A percentile compares a stretch with the other conserved stretches of the same genome.
phyloP scores from a whole-genome alignment of 2,888 invertebrate genomes.

The Choristoneura rosaceana region DNA sequence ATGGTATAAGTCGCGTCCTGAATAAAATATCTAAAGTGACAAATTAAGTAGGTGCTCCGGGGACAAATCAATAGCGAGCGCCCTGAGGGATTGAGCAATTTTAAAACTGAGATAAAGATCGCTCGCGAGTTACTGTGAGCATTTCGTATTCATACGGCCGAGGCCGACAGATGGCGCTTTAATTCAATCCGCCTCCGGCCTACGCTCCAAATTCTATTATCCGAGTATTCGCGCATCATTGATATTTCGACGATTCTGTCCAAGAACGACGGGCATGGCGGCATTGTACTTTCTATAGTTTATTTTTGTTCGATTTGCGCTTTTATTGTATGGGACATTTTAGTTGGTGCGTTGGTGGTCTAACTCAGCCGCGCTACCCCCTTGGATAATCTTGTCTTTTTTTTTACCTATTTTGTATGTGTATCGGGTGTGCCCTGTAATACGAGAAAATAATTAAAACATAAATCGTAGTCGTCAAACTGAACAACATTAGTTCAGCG shows the following conservation, averaged over 20 bases:
- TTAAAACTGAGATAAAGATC: slow-evolving; percentile 85
- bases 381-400: background rate
- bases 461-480: no score
- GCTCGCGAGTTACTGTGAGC: slow-evolving; percentile 75
- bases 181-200: slow-evolving; percentile 83
- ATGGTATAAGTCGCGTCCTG: slow-evolving; percentile 66
- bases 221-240: slow-evolving; percentile 84
- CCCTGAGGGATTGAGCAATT: slow-evolving; percentile 81
- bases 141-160: slow-evolving; percentile 83
- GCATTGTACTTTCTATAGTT: slow-evolving; percentile 53
- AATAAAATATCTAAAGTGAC: slow-evolving; percentile 76
- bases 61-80: slow-evolving; percentile 78
- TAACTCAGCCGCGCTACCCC: background rate
- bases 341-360: slow-evolving; percentile 2
- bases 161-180: slow-evolving; percentile 83
- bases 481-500: no score
- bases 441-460: no score
- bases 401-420: background rate
- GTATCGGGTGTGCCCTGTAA: no score
- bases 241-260: slow-evolving; percentile 81
- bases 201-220: slow-evolving; percentile 83
- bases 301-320: slow-evolving; percentile 43
- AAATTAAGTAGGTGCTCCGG: slow-evolving; percentile 76
- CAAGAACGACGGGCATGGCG: slow-evolving; percentile 59
- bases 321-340: slow-evolving; percentile 24